Evolutionary conservation across 2,888 invertebrate genomes (phyloP).

Genomic region (Lydus trimaculatus): DNA sequence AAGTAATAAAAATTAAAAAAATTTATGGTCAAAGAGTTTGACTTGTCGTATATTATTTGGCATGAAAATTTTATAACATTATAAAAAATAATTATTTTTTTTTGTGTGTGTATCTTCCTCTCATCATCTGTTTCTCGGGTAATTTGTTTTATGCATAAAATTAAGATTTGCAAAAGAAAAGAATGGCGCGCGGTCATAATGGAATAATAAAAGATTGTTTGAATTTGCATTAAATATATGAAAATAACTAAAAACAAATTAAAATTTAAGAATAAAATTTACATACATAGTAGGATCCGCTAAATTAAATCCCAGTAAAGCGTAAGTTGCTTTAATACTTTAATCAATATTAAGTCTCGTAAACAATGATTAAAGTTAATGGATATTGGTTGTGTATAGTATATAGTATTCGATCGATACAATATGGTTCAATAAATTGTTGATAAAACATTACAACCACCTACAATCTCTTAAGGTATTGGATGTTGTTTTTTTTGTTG

Average conservation of each 20-base stretch:
- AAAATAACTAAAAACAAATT: slow-evolving; percentile 49
- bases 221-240: slow-evolving; percentile 46
- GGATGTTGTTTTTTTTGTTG: slow-evolving; percentile 17
- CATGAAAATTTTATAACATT: not conserved
- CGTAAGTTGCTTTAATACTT: slow-evolving; percentile 48
- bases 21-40: not conserved
- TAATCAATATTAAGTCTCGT: slow-evolving; percentile 52
- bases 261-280: slow-evolving; percentile 55
- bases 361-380: slow-evolving; percentile 51
- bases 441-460: slow-evolving; percentile 42
- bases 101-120: not conserved
- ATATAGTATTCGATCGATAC: slow-evolving; percentile 42
- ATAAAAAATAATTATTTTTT: not conserved
- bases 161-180: slow-evolving; percentile 33
- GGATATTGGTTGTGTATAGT: slow-evolving; percentile 46
- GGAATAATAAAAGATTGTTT: slow-evolving; percentile 40
- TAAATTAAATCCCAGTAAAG: slow-evolving; percentile 49
- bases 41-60: not conserved
- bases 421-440: slow-evolving; percentile 44
- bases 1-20: too few relatives aligned
- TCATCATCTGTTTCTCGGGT: not conserved
- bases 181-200: slow-evolving; percentile 28
- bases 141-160: slow-evolving; percentile 42
- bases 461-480: slow-evolving; percentile 36
- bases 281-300: slow-evolving; percentile 52